These are phyloP conservation scores for Drosophila recens DNA, from an alignment of 2,888 invertebrate species.

Conservation along the genomic window DNA sequence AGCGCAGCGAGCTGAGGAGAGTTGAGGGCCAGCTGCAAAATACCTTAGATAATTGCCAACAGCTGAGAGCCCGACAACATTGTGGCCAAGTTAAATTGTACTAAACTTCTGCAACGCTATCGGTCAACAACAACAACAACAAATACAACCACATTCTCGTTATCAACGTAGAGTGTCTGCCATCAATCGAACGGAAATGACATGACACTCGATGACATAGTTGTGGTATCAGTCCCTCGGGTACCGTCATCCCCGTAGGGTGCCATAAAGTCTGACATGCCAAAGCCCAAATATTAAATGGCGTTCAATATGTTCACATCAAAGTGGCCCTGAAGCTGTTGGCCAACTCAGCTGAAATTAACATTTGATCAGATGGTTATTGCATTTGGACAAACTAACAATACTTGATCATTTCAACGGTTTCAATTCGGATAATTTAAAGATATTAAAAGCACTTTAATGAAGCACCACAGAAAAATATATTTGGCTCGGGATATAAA, in stretches of 20 bases:
- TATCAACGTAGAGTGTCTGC: neutral
- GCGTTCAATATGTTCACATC: conserved; percentile 6
- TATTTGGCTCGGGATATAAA: too few relatives aligned
- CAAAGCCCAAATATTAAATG: conserved; percentile 16
- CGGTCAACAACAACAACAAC: neutral
- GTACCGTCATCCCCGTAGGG: neutral
- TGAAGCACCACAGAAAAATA: too few relatives aligned
- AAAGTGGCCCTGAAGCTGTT: conserved; percentile 4
- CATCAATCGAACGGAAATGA: conserved; percentile 13
- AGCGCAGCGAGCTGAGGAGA: conserved; percentile 19
- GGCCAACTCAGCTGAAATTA: conserved; percentile 19
- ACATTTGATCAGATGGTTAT: conserved; percentile 10
- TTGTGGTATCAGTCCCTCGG: conserved; percentile 16
- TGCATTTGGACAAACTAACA: conserved; percentile 1
- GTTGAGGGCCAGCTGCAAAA: conserved; percentile 37
- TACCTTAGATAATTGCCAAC: conserved; percentile 57
- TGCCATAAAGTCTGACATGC: conserved; percentile 24
- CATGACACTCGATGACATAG: conserved; percentile 21
- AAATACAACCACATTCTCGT: neutral
- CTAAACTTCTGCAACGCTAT: neutral
- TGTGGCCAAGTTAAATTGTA: conserved; percentile 17
- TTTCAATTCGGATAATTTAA: neutral
- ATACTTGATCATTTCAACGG: neutral
- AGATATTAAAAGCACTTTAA: too few relatives aligned
- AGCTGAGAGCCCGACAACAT: conserved; percentile 26